These are phyloP conservation scores for Drosophila ironensis DNA, from an alignment of 1,140 invertebrate genomes.

Conservation along the genomic window DNA sequence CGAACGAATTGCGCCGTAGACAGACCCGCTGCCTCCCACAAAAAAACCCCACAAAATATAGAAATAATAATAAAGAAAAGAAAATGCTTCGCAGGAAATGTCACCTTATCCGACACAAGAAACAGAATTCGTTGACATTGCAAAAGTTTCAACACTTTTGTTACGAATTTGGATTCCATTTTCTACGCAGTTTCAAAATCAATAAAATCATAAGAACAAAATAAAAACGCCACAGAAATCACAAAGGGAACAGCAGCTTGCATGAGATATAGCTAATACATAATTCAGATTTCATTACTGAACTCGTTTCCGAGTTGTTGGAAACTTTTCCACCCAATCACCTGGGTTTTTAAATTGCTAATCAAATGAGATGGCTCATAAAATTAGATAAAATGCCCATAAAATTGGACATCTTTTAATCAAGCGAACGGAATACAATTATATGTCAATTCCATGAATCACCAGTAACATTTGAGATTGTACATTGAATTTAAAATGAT, in stretches of 20 bases:
- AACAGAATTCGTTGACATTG: constrained; percentile 55
- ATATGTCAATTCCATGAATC: too few species aligned
- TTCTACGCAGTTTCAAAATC: constrained; percentile 25
- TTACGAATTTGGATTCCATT: background rate
- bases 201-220: constrained; percentile 5
- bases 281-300: constrained; percentile 4
- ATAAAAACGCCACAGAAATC: background rate
- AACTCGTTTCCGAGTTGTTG: constrained; percentile 37
- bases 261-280: constrained; percentile 16
- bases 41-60: constrained; percentile 1
- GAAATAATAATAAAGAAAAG: constrained; percentile 18
- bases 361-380: background rate
- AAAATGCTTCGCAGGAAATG: constrained; percentile 71
- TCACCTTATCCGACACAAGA: constrained; percentile 57
- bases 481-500: too few species aligned
- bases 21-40: background rate
- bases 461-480: too few species aligned
- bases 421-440: background rate
- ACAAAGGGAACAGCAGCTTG: background rate
- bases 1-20: constrained; percentile 4
- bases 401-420: background rate
- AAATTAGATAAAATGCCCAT: background rate
- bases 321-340: constrained; percentile 24
- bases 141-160: constrained; percentile 27
- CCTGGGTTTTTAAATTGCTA: background rate